Evolutionary conservation across 2,113 vertebrate species (phyloP), one percentile per base, ranked within the genome.

Genomic region (Xiphophorus couchianus): DNA sequence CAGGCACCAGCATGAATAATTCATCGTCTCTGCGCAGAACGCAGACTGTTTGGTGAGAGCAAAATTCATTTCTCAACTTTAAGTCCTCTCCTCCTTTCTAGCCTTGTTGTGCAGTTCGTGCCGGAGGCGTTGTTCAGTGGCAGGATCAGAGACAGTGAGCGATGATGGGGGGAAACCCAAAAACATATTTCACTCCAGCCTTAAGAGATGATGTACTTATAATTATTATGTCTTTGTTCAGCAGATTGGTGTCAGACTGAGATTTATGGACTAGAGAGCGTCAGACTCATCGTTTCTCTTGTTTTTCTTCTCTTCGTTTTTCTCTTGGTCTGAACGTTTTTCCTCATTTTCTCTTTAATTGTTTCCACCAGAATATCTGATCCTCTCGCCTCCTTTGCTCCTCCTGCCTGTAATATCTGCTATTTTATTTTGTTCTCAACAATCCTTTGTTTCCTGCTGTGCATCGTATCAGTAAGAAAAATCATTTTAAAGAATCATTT

Each of bases 1-100:
- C 80, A 76, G 84, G 84, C 48, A 60, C 76, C 78, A 81, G 72
- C 82, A 90, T 91, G 81, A 92, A 92, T 93, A 90, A 93, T 91
- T 93, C 86, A 92, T 62, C 71, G 73, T 63, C 65, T 76, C 74
- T 62, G 67, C 76, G 84, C 78, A 80, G 79, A 67, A 65, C 28
- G 68, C 66, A 66, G 66, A 31, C 17, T 27, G 48, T 88, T 88
- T 73, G 68, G 58, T 80, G 73, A 60, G 73, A 75, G 68, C 80
- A 74, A 82, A 83, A 79, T 81, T 80, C 22, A 80, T 85, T 81
- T 58, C 82, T 61, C 77, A 80, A 76, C 78, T 78, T 67, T 51
- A 17, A 48, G 66, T 66, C 0, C 31, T 33, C 54, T 33, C 60
- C 44, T 68, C 69, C 39, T 29, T 29, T 62, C 60, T 19, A 4